Evolutionary conservation across 92 coral and sea anemone genomes (phyloP).

Genomic region (Zoanthus sansibaricus): DNA sequence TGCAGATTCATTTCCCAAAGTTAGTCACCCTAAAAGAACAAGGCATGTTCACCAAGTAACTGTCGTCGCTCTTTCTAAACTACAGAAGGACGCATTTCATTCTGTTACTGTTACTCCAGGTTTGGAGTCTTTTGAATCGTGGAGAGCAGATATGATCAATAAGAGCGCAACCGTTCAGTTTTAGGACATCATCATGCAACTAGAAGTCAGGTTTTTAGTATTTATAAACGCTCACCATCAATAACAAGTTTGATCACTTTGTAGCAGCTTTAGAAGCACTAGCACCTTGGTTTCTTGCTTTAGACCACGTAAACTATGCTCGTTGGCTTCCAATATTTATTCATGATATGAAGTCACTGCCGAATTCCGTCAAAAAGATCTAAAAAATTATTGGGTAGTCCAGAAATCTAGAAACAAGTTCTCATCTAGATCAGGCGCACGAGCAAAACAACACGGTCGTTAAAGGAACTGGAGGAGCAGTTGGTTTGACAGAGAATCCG

Average conservation of each 20-base stretch:
- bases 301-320: slow-evolving; percentile 27
- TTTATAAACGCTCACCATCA: slow-evolving; percentile 25
- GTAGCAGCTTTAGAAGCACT: slow-evolving; percentile 20
- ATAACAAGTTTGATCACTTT: slow-evolving; percentile 31
- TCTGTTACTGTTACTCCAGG: neutral
- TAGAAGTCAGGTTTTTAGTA: slow-evolving; percentile 26
- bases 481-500: neutral
- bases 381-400: neutral
- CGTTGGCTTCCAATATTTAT: no score
- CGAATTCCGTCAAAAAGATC: no score
- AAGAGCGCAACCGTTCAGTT: neutral
- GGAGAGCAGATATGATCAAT: neutral
- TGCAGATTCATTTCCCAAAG: neutral
- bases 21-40: neutral
- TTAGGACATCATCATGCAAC: neutral
- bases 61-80: neutral
- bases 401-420: neutral
- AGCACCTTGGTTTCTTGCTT: slow-evolving; percentile 26
- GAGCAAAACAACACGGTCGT: neutral
- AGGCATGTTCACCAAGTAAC: neutral
- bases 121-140: neutral
- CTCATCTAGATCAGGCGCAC: neutral
- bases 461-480: neutral
- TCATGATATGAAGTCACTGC: no score
- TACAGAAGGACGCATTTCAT: neutral